Base-by-base conservation (phyloP, 2,888 invertebrate species). In the Branchipolynoe longqiensis region DNA sequence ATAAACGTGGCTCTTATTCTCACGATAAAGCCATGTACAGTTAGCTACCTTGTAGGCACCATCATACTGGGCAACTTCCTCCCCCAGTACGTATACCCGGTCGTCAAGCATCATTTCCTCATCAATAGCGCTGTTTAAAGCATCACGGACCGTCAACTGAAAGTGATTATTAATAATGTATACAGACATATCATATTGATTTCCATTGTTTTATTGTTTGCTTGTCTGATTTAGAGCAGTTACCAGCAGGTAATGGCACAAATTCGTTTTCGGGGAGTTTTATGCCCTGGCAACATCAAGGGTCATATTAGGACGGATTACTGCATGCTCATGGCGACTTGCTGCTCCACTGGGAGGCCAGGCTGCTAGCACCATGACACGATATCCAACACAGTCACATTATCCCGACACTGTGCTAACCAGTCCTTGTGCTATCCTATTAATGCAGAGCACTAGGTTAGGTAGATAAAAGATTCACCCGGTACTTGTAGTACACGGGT, bases 51-150 rank as follows among this genome's bases (percentile, higher is more conserved):
- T 95, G 93, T 99, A 99, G 81, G 99, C 98, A 88, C 99, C 99
- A 93, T 99, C 99, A 92, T 99, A 99, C 94, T 97, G 96, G n/a
- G 99, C 99, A 0, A 99, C 99, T 95, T 99, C 99, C 94, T 99
- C 99, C 59, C 99, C 99, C 88, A 99, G 91, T 62, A 98, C 92
- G 93, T 98, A 98, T 6, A 94, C 94, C 81, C 92, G 92, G 36
- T 98, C 98, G 93, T 99, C 99, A 87, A 96, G 95, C 91, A 96
- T 96, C 96, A 99, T 97, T 95, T 99, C 99, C 93, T 99, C 99
- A 93, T 99, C 99, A 93, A 99, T 95, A 0, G 99, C 99, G 86
- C 96, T 95, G 94, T 99, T 99, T 84, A 99, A 95, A 85, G 99
- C 99, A 96, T 99, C 99, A 93, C 99, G 95, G 1, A 99, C 98